phyloP scores from a whole-genome alignment of 1,140 invertebrate genomes.

The Cyphomyrmex costatus region DNA sequence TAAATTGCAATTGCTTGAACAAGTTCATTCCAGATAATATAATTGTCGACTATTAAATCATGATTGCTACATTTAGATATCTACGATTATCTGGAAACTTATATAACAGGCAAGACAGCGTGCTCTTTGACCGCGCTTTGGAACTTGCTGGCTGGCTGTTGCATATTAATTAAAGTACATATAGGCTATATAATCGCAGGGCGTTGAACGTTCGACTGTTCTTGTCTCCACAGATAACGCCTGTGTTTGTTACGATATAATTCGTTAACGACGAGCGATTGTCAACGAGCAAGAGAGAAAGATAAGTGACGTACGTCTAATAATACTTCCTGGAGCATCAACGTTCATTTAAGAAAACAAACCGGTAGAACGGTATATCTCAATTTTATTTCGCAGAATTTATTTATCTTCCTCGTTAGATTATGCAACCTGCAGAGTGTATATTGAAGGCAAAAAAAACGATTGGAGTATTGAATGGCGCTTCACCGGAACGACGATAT shows the following conservation, averaged over 20 bases:
- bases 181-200: constrained; percentile 46
- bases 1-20: background rate
- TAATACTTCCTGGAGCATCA: constrained; percentile 3
- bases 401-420: background rate
- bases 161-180: constrained; percentile 70
- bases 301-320: constrained; percentile 3
- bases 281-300: constrained; percentile 12
- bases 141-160: constrained; percentile 27
- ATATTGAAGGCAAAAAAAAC: background rate
- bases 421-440: background rate
- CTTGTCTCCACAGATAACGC: constrained; percentile 72
- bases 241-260: constrained; percentile 70
- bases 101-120: constrained; percentile 20
- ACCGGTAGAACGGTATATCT: background rate
- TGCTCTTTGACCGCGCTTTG: constrained; percentile 35
- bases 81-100: constrained; percentile 29
- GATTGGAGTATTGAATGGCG: background rate
- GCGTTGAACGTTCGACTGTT: constrained; percentile 72
- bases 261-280: constrained; percentile 53
- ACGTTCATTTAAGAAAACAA: constrained; percentile 9
- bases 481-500: background rate
- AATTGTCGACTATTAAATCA: constrained; percentile 22
- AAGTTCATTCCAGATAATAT: background rate
- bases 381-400: constrained; percentile 40
- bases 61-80: background rate